Conservation (phyloP, 2,797 vertebrate genomes). For the Gorsachius magnificus region DNA sequence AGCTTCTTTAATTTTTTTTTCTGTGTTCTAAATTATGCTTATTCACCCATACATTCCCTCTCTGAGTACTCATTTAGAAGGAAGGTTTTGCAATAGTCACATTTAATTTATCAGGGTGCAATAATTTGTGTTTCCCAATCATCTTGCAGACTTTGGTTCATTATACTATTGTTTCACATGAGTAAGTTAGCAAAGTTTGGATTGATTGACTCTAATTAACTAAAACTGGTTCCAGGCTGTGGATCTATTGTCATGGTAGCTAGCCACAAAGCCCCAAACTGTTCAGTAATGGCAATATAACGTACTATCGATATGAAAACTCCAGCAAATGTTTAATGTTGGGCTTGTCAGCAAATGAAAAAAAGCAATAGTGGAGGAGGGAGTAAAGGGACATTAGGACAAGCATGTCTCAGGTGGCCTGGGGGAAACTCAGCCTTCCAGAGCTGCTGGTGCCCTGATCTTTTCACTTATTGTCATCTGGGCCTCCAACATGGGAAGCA, state of each 20-base stretch:
- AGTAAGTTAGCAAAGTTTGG: conserved; percentile 99
- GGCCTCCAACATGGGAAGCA: not conserved
- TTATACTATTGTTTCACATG: conserved; percentile 99
- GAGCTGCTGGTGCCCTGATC: not conserved
- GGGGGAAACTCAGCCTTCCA: not conserved
- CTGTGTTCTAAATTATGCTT: conserved; percentile 78
- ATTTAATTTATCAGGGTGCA: conserved; percentile 86
- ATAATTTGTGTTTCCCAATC: conserved; percentile 99
- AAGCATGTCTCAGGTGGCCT: not conserved
- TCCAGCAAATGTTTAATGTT: conserved; percentile 71
- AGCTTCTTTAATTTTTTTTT: conserved; percentile 63
- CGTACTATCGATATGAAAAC: conserved; percentile 79
- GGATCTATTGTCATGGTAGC: conserved; percentile 99
- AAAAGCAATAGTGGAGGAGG: conserved; percentile 37
- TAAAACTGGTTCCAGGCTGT: conserved; percentile 99
- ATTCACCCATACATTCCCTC: conserved; percentile 76
- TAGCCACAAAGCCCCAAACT: conserved; percentile 93
- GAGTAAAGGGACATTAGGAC: conserved; percentile 43
- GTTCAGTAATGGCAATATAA: conserved; percentile 78
- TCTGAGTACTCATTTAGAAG: conserved; percentile 78
- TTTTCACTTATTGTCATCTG: not conserved
- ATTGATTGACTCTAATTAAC: conserved; percentile 99
- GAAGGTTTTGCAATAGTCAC: conserved; percentile 82
- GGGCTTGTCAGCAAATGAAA: conserved; percentile 73
- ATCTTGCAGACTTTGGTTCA: conserved; percentile 99